These are phyloP conservation scores for Apamea monoglypha DNA, from an alignment of 2,888 invertebrate species.

Conservation along the genomic window DNA sequence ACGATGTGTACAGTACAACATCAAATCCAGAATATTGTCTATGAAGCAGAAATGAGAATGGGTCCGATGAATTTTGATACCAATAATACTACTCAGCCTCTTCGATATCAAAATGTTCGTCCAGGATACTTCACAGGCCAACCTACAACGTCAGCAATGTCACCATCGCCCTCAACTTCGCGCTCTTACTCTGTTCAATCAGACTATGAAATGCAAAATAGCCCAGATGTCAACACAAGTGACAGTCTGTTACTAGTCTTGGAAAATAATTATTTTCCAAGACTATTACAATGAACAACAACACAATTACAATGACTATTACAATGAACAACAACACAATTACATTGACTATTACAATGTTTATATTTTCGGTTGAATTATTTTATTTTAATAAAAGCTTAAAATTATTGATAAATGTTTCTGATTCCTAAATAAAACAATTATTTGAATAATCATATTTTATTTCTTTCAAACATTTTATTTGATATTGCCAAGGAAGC, in stretches of 20 bases:
- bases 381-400: no score
- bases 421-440: constrained; percentile 55
- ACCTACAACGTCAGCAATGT: constrained; percentile 54
- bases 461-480: constrained; percentile 54
- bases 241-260: constrained; percentile 59
- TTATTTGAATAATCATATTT: constrained; percentile 57
- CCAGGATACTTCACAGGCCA: constrained; percentile 51
- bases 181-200: constrained; percentile 54
- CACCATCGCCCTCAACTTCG: constrained; percentile 59
- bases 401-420: no score
- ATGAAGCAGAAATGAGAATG: constrained; percentile 56
- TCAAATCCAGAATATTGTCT: constrained; percentile 62
- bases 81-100: constrained; percentile 54
- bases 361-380: no score
- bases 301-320: no score
- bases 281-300: no score
- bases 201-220: constrained; percentile 57
- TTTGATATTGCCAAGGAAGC: constrained; percentile 55
- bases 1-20: constrained; percentile 62
- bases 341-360: no score
- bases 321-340: no score
- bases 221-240: constrained; percentile 58
- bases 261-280: constrained; percentile 59
- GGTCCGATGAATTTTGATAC: constrained; percentile 55
- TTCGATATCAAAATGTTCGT: constrained; percentile 54